Evolutionary conservation across 2,113 vertebrate genomes (phyloP), one percentile per base, ranked within the genome.

Genomic region (Raphicerus campestris): DNA sequence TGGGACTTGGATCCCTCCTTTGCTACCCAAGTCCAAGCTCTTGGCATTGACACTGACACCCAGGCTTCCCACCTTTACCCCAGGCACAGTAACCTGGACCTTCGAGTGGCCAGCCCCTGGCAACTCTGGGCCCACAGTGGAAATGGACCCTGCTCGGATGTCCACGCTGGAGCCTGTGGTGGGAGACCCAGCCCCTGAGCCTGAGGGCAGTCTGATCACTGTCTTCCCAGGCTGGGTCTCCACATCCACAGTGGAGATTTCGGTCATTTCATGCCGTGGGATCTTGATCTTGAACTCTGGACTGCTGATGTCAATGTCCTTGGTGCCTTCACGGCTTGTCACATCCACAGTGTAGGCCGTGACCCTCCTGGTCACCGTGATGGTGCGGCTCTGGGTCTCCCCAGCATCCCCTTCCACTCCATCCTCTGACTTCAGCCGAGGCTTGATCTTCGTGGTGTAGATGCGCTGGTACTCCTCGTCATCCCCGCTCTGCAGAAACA

Each of bases 331-430:
- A 0, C 85, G 98, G 87, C 98, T 63, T 0, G 98, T 99, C 98
- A 99, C 99, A 2, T 99, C 99, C 39, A 99, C 99, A 2, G 99
- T 99, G 98, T 99, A 99, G 60, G 99, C 99, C 0, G 99, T 99
- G 90, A 99, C 99, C 58, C 98, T 99, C 2, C 99, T 98, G 45
- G 99, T 99, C 98, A 99, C 98, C 0, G 99, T 99, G 58, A 99
- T 99, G 95, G 99, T 99, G 60, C 99, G 98, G 99, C 99, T 99
- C 96, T 99, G 99, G 8, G 99, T 99, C 63, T 99, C 99, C 1
- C 98, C 99, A 3, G 97, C 98, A 60, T 99, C 99, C 35, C 88
- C 97, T 66, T 99, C 99, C 60, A 96, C 95, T 39, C 98, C 98
- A 8, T 99, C 99, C 97, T 99, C 99, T 2, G 99, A 99, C 98